Evolutionary conservation across 2,113 vertebrate species (phyloP).

Genomic region (Varanus salvator): DNA sequence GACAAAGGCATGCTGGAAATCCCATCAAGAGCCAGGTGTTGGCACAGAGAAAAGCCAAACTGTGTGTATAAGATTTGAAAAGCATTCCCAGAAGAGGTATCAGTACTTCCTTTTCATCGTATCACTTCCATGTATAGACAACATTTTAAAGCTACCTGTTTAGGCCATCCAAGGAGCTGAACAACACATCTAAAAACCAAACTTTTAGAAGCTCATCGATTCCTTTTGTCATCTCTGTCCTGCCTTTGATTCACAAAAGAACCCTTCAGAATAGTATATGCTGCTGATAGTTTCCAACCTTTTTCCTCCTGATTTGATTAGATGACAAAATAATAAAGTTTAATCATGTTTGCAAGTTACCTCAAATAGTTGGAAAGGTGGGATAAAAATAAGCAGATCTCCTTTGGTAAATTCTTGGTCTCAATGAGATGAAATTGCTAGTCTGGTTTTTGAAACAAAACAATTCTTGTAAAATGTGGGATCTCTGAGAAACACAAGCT

Average conservation of each 20-base stretch:
- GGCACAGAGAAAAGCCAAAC: neutral
- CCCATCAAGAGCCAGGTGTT: neutral
- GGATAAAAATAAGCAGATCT: neutral
- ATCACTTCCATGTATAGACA: neutral
- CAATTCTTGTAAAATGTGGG: neutral
- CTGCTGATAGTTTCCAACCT: neutral
- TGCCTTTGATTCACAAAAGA: neutral
- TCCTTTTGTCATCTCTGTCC: neutral
- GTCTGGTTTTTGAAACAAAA: neutral
- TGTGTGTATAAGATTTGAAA: neutral
- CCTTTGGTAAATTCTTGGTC: neutral
- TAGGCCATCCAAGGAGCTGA: neutral
- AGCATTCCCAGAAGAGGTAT: neutral
- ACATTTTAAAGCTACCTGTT: neutral
- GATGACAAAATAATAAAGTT: neutral
- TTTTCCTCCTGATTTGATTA: neutral
- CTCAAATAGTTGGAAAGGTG: neutral
- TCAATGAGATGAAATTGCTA: neutral
- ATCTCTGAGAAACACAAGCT: neutral
- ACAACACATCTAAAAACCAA: neutral
- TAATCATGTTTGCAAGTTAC: neutral
- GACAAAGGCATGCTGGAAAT: neutral
- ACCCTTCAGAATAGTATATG: neutral
- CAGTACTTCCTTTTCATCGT: neutral
- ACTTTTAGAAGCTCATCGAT: neutral